Evolutionary conservation across 2,888 invertebrate genomes (phyloP).

Genomic region (Habrosyne pyritoides): DNA sequence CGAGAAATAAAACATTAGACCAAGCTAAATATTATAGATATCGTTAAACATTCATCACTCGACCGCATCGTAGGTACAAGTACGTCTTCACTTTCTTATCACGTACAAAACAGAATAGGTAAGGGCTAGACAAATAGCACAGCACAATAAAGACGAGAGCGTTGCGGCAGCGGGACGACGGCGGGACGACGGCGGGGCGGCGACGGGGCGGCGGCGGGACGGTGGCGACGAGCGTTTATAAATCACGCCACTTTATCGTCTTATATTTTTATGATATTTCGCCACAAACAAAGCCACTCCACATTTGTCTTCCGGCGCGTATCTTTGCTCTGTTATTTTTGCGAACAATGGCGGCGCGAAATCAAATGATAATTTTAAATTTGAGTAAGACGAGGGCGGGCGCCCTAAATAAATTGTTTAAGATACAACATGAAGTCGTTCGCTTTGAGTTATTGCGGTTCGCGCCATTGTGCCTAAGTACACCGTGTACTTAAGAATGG

Average conservation of each 20-base stretch:
- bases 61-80: neutral
- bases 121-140: constrained; percentile 19
- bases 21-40: too few species aligned
- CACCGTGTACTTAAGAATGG: constrained; percentile 12
- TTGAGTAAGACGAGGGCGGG: constrained; percentile 40
- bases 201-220: constrained; percentile 8
- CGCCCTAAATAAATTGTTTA: constrained; percentile 53
- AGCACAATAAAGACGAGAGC: constrained; percentile 15
- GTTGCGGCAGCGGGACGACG: neutral
- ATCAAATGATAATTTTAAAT: constrained; percentile 73
- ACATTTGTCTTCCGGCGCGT: constrained; percentile 63
- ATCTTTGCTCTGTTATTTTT: constrained; percentile 59
- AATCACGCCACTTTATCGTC: constrained; percentile 66
- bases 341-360: constrained; percentile 56
- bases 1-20: too few species aligned
- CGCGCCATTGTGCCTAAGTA: constrained; percentile 21
- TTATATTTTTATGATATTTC: constrained; percentile 69
- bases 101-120: neutral
- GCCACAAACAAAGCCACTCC: constrained; percentile 66
- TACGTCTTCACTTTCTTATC: neutral
- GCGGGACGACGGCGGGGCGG: neutral
- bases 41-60: neutral
- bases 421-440: constrained; percentile 45
- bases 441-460: constrained; percentile 43
- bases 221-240: constrained; percentile 32